Conservation (phyloP, 92 coral and sea anemone genomes). For the Actinostola sp. region DNA sequence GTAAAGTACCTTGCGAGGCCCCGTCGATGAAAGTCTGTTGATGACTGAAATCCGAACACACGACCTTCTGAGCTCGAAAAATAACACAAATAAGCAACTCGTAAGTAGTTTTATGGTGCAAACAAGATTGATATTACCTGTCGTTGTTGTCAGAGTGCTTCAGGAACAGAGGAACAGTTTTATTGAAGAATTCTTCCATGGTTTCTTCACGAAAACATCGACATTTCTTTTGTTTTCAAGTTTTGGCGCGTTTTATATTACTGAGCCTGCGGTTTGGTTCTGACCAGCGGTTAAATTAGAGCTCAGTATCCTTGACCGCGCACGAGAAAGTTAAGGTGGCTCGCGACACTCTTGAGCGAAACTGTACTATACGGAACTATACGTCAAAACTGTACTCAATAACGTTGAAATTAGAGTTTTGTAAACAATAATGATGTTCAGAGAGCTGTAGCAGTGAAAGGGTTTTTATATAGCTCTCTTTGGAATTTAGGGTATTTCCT, state of each 20-base stretch:
- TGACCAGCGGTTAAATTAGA: slow-evolving; percentile 22
- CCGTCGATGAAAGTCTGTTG: slow-evolving; percentile 60
- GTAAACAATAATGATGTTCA: too few relatives aligned
- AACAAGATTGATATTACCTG: slow-evolving; percentile 40
- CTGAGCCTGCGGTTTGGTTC: slow-evolving; percentile 19
- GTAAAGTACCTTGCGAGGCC: slow-evolving; percentile 55
- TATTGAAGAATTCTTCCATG: slow-evolving; percentile 86
- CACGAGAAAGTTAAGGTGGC: not conserved
- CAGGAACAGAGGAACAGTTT: slow-evolving; percentile 60
- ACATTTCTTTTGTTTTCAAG: slow-evolving; percentile 25
- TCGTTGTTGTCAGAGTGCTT: slow-evolving; percentile 71
- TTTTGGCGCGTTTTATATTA: slow-evolving; percentile 44
- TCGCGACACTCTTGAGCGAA: not conserved
- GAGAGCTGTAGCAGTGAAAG: too few relatives aligned
- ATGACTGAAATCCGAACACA: slow-evolving; percentile 69
- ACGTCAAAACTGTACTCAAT: too few relatives aligned
- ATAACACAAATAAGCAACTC: not conserved
- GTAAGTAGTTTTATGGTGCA: not conserved
- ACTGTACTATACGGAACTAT: too few relatives aligned
- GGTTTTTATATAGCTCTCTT: too few relatives aligned
- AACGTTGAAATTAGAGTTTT: too few relatives aligned
- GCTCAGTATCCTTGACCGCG: not conserved
- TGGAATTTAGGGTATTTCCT: too few relatives aligned
- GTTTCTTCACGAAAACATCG: slow-evolving; percentile 16
- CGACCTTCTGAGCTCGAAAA: slow-evolving; percentile 48